A percentile compares a stretch with the other conserved stretches of the same genome.
These are phyloP conservation scores for Xerus inauris DNA, from an alignment of 2,113 vertebrate genomes.

Conservation along the genomic window DNA sequence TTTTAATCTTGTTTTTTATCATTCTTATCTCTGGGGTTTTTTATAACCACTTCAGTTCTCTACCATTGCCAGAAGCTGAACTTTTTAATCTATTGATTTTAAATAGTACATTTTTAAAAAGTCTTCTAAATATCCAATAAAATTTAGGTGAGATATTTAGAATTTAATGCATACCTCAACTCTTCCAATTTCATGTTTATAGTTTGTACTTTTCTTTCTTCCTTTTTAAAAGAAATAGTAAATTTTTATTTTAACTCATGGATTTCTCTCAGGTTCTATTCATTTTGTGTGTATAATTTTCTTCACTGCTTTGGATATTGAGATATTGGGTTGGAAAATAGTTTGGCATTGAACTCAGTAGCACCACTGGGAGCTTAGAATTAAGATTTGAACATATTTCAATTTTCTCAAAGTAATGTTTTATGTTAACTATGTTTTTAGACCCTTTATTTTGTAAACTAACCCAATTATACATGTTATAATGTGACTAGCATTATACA, in stretches of 20 bases:
- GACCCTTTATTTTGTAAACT: background rate
- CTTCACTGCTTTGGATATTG: background rate
- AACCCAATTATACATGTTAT: background rate
- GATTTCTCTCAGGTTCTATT: background rate
- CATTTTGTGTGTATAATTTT: background rate
- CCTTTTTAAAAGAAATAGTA: background rate
- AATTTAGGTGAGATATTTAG: background rate
- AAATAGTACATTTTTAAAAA: background rate
- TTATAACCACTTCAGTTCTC: background rate
- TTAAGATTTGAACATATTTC: background rate
- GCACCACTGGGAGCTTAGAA: background rate
- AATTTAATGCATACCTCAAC: background rate
- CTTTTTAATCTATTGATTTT: conserved; percentile 15
- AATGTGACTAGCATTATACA: background rate
- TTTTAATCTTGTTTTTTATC: conserved; percentile 18
- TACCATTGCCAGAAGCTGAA: background rate
- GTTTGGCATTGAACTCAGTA: background rate
- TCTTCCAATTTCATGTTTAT: background rate
- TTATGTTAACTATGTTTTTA: background rate
- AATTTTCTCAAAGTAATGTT: background rate
- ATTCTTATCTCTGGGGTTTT: background rate
- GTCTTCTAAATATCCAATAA: background rate
- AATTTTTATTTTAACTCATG: conserved; percentile 10
- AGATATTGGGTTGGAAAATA: background rate
- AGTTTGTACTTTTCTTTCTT: background rate